A percentile compares a stretch with the other conserved stretches of the same genome.
Evolutionary conservation across 2,888 invertebrate species (phyloP).

Genomic region (Cosmopolites sordidus): DNA sequence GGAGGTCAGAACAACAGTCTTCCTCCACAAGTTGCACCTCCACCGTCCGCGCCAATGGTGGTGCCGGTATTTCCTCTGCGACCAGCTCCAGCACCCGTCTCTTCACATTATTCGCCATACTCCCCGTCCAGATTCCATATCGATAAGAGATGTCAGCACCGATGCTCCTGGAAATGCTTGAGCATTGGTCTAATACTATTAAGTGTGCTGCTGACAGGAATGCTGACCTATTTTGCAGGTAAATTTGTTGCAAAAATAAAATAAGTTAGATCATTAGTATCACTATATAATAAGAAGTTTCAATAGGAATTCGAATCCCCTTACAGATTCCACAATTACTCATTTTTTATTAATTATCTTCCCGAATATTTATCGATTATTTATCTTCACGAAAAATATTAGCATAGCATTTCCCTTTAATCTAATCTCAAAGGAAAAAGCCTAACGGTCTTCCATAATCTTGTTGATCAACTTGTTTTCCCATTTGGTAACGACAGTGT

Average conservation of each 20-base stretch:
- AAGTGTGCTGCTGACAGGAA: constrained; percentile 84
- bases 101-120: constrained; percentile 82
- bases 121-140: constrained; percentile 91
- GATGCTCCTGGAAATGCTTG: constrained; percentile 96
- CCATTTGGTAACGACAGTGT: too few relatives aligned
- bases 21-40: constrained; percentile 57
- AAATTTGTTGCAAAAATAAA: constrained; percentile 36
- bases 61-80: constrained; percentile 86
- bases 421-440: too few relatives aligned
- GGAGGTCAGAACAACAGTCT: constrained; percentile 62
- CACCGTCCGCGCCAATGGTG: constrained; percentile 68
- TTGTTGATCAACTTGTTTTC: too few relatives aligned
- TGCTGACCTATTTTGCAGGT: constrained; percentile 95
- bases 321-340: too few relatives aligned
- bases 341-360: too few relatives aligned
- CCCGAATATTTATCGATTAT: too few relatives aligned
- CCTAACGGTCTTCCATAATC: too few relatives aligned
- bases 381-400: too few relatives aligned
- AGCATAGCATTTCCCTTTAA: too few relatives aligned
- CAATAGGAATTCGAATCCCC: too few relatives aligned
- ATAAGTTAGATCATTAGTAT: too few relatives aligned
- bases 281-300: too few relatives aligned
- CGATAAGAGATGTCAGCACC: constrained; percentile 88
- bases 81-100: constrained; percentile 52
- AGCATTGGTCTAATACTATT: constrained; percentile 90